phyloP scores from a whole-genome alignment of 2,113 vertebrate genomes.

The Crotalus horridus region DNA sequence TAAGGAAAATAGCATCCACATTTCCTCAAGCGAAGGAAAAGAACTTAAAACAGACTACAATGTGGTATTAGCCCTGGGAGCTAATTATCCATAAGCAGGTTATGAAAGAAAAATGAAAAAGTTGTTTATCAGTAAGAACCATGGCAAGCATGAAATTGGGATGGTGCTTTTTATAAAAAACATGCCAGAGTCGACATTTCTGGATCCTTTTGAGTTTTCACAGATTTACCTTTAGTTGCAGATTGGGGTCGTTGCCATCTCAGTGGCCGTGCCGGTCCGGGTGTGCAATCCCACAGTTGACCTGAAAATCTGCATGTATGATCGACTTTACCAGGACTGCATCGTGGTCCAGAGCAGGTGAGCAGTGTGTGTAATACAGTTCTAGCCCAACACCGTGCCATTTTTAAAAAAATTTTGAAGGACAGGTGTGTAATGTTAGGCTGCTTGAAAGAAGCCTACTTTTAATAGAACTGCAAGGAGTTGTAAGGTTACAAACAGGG shows the following conservation, averaged over 20 bases:
- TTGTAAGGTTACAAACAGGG: neutral
- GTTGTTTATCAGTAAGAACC: too few relatives aligned
- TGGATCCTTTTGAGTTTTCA: too few relatives aligned
- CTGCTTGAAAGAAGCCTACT: neutral
- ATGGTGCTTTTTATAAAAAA: neutral
- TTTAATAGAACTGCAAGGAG: neutral
- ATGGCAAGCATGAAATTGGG: neutral
- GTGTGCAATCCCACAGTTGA: slow-evolving; percentile 76
- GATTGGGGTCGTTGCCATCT: slow-evolving; percentile 69
- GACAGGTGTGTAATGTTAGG: neutral
- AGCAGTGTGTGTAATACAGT: neutral
- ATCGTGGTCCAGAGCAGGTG: slow-evolving; percentile 81
- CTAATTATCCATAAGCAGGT: too few relatives aligned
- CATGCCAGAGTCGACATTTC: fast-evolving
- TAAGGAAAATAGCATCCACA: too few relatives aligned
- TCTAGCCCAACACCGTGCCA: neutral
- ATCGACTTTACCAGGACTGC: slow-evolving; percentile 81
- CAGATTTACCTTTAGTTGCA: slow-evolving; percentile 24
- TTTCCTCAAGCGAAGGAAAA: too few relatives aligned
- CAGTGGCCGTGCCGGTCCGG: slow-evolving; percentile 77
- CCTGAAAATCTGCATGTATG: slow-evolving; percentile 87
- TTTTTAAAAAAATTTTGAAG: neutral
- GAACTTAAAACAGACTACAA: too few relatives aligned
- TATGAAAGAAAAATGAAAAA: too few relatives aligned
- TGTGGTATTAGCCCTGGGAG: too few relatives aligned